Base-by-base conservation (phyloP, 2,113 vertebrate genomes). In the Phyllostomus hastatus region DNA sequence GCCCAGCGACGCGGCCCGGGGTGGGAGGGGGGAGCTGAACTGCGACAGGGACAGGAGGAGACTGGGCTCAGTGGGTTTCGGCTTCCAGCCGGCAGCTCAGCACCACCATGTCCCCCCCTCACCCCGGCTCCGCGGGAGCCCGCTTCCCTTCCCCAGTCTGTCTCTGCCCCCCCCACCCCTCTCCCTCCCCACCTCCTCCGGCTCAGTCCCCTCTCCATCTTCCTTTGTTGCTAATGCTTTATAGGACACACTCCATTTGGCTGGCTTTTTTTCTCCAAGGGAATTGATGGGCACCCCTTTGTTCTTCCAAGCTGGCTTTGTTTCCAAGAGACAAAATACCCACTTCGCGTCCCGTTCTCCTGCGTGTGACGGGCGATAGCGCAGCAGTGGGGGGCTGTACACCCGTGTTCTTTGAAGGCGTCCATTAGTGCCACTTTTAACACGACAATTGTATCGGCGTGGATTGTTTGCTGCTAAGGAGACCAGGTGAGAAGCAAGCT, bases 381-480 rank as follows among this genome's bases (percentile, higher is more conserved):
- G 15, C 70, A 90, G 72, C 20, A 90, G 93, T 96, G 94, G 95
- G 15, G 54, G 97, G 88, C 83, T 76, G 69, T 80, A 64, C 84
- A 61, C 93, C 90, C 94, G 69, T 95, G 96, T 95, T 95, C 96
- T 94, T 96, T 70, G 79, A 97, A 97, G 91, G 43, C 80, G 90
- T 87, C 97, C 95, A 97, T 97, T 96, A 98, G 48, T 85, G 66
- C 41, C 10, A 81, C 97, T 98, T 98, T 97, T 93, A 98, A 96
- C 96, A 83, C 43, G 96, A 97, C 93, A 98, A 96, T 97, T 75
- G 20, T 79, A 95, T 97, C 97, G 97, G 64, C 91, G 94, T 96
- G 96, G 96, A 88, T 95, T 92, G 50, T 97, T 94, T 97, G 80
- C 87, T 92, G 70, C 88, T 96, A 57, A 97, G 97, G 46, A 87